Conservation (phyloP, 2,113 vertebrate species). For the Oreotrochilus melanogaster region DNA sequence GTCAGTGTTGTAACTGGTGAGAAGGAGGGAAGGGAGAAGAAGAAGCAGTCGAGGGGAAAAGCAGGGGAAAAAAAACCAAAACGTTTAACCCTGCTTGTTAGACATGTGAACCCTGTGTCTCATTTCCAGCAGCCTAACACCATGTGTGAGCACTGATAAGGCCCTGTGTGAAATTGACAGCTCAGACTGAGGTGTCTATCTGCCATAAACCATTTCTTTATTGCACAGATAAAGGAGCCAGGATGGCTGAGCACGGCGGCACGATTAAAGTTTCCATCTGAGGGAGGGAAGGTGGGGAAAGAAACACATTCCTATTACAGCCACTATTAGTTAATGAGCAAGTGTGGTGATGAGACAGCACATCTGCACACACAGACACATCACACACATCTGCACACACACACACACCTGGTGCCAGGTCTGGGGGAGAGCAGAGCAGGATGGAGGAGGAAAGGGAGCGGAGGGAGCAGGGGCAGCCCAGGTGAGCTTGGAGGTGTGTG, state of each 20-base stretch:
- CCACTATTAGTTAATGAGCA: constrained; percentile 36
- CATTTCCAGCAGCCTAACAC: constrained; percentile 50
- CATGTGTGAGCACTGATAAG: constrained; percentile 72
- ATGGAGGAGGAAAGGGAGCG: background rate
- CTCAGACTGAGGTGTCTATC: background rate
- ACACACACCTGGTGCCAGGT: background rate
- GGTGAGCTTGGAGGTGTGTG: background rate
- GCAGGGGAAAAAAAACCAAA: rapidly evolving
- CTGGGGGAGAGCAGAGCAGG: background rate
- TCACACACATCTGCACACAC: background rate
- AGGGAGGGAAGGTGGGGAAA: constrained; percentile 16
- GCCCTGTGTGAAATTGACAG: constrained; percentile 69
- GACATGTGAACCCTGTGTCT: constrained; percentile 31
- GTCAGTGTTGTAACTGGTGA: background rate
- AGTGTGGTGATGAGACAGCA: background rate
- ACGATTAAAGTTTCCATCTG: constrained; percentile 1
- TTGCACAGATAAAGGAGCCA: constrained; percentile 57
- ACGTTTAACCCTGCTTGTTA: constrained; percentile 69
- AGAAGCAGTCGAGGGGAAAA: background rate
- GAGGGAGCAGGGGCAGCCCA: background rate
- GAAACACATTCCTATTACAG: background rate
- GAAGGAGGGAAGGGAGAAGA: background rate
- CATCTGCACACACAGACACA: background rate
- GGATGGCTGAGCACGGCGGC: constrained; percentile 44
- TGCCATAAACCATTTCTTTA: constrained; percentile 51